Base-by-base conservation (phyloP, 2,113 vertebrate genomes). In the Charina bottae region DNA sequence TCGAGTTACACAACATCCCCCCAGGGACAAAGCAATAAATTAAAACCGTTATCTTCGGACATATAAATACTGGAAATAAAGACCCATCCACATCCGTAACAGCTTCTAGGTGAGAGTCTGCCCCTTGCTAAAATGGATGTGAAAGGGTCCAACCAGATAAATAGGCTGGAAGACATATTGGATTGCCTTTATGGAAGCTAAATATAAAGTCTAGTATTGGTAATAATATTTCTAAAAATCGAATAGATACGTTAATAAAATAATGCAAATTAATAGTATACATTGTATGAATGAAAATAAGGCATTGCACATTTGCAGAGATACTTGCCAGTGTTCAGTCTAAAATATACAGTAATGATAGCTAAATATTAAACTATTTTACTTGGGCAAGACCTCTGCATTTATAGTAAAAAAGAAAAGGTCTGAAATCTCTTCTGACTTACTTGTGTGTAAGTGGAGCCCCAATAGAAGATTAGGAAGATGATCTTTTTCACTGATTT, bases 1-100 rank as follows among this genome's bases (percentile, higher is more conserved):
- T 91, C 64, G n/a, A 68, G 85, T 91, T 86, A 55, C 85, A 55
- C 62, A 91, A 91, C 55, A 53, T 55, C 28, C 90, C 90, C 68
- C 85, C 33, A 42, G 84, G 90, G 90, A 87, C 60, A 87, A 72
- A 91, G 90, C 84, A 87, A 87, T 91, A 87, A 87, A 91, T 91
- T 87, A 72, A 28, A 91, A 87, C n/a, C 3, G 90, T 91, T 91
- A 91, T 87, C 85, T 91, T 91, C 42, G 60, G 53, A 72, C 55
- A 58, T 87, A 56, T 87, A 87, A 68, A 87, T 86, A 87, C 33
- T 15, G 55, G 37, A 26, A 87, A 62, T 46, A 56, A 87, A 91
- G 60, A 68, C 21, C 10, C 62, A 53, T 83, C 21, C 83, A 9
- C 11, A 23, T 64, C 83, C 49, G 42, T 13, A 64, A 49, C 49